phyloP scores from a whole-genome alignment of 92 coral and sea anemone genomes.

The Parazoanthus swiftii region DNA sequence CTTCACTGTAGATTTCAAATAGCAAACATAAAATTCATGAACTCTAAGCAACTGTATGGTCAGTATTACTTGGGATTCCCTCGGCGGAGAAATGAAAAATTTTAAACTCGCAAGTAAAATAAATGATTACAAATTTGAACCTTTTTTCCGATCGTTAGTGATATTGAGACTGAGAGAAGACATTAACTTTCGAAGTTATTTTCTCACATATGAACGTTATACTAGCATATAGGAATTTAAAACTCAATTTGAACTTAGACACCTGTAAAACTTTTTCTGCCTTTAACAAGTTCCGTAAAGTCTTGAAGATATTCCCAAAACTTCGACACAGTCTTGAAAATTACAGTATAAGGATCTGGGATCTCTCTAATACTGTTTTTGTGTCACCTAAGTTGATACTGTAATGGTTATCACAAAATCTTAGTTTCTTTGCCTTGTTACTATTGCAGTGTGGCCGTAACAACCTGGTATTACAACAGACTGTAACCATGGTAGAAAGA shows the following conservation, averaged over 20 bases:
- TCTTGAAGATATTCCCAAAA: background rate
- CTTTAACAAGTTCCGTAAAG: background rate
- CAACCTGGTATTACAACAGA: slow-evolving; percentile 87
- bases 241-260: background rate
- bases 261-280: background rate
- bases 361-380: background rate
- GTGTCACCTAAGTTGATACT: background rate
- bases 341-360: too few species aligned
- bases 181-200: background rate
- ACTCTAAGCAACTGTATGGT: too few species aligned
- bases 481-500: slow-evolving; percentile 87
- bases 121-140: too few species aligned
- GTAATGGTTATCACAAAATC: background rate
- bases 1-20: too few species aligned
- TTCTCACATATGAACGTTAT: too few species aligned
- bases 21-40: too few species aligned
- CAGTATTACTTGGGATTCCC: background rate
- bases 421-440: background rate
- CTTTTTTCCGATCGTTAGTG: background rate
- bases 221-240: background rate
- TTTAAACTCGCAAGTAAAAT: too few species aligned
- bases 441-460: slow-evolving; percentile 89
- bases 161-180: too few species aligned
- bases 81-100: too few species aligned
- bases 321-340: too few species aligned